phyloP scores from a whole-genome alignment of 2,888 invertebrate genomes.

The Frankliniella fusca region DNA sequence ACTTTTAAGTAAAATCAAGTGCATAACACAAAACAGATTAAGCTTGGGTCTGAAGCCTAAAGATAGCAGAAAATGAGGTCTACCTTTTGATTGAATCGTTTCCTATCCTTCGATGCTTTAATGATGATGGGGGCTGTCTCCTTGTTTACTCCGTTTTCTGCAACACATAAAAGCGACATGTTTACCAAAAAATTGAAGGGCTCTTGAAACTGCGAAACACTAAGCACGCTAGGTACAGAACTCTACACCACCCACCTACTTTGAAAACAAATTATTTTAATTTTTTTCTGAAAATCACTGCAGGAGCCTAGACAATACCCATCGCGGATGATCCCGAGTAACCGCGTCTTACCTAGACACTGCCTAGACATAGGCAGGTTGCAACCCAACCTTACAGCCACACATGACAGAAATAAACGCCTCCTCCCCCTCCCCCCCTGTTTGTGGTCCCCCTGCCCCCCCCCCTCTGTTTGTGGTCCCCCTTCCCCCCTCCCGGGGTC shows the following conservation, averaged over 20 bases:
- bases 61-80: slow-evolving; percentile 32
- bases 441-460: neutral
- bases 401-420: slow-evolving; percentile 18
- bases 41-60: neutral
- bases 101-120: slow-evolving; percentile 51
- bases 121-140: slow-evolving; percentile 47
- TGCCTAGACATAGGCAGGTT: neutral
- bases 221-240: neutral
- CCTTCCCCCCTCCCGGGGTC: no score
- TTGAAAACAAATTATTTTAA: no score
- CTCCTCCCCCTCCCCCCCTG: neutral
- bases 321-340: no score
- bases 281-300: no score
- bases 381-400: neutral
- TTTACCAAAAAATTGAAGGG: no score
- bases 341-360: neutral
- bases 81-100: slow-evolving; percentile 54
- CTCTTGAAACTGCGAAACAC: no score
- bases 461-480: no score
- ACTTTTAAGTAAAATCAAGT: slow-evolving; percentile 28
- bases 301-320: no score
- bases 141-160: slow-evolving; percentile 46
- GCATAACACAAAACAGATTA: slow-evolving; percentile 25
- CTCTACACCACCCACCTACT: no score
- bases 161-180: slow-evolving; percentile 31